phyloP scores from a whole-genome alignment of 2,888 invertebrate genomes.

The Fragum fragum region DNA sequence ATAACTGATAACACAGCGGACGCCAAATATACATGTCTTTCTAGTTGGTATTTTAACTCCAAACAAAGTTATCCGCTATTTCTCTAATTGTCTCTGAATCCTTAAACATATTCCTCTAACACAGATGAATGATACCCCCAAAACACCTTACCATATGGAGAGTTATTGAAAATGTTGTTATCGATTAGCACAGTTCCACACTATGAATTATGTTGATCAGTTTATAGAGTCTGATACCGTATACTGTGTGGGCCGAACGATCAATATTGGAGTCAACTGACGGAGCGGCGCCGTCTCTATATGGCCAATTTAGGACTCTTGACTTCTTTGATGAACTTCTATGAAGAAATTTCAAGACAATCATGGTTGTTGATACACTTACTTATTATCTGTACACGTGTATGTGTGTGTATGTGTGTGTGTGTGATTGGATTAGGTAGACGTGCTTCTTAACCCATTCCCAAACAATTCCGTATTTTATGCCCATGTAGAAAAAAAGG shows the following conservation, averaged over 20 bases:
- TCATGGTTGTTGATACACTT: too few relatives aligned
- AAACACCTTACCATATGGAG: background rate
- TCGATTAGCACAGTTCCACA: background rate
- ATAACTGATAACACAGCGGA: background rate
- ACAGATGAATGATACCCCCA: background rate
- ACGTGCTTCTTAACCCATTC: too few relatives aligned
- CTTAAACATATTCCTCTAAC: background rate
- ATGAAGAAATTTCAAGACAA: too few relatives aligned
- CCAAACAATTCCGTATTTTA: too few relatives aligned
- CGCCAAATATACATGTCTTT: background rate
- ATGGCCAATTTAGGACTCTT: too few relatives aligned
- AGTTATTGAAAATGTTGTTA: background rate
- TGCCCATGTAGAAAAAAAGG: too few relatives aligned
- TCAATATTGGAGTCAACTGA: background rate
- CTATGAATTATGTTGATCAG: constrained; percentile 6
- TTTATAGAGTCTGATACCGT: background rate
- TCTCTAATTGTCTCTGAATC: background rate
- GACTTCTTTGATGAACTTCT: too few relatives aligned
- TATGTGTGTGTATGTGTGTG: too few relatives aligned
- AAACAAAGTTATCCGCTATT: background rate
- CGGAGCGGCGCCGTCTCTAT: background rate
- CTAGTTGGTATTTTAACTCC: background rate
- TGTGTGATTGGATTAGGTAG: too few relatives aligned
- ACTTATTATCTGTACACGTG: too few relatives aligned
- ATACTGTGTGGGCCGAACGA: background rate